Evolutionary conservation across 2,797 vertebrate species (phyloP), one percentile per base, ranked within the genome.

Genomic region (Sebastolobus altivelis): DNA sequence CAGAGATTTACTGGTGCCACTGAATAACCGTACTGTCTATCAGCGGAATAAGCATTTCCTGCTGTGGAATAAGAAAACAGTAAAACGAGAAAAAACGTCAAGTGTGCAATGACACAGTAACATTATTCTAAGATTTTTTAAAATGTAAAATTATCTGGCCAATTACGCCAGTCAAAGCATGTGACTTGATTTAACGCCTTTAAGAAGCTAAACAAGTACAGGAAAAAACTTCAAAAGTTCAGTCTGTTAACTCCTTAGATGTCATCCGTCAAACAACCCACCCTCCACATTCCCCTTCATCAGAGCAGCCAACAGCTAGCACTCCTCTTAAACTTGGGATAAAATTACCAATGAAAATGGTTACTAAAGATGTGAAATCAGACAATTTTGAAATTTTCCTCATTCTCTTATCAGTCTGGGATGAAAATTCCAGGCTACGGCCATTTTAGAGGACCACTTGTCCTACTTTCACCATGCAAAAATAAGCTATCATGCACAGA

Each of bases 1-100:
- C 96, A 97, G 94, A 92, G 91, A 93, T 91, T 91, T 95, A 95
- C 79, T 75, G 94, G 87, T 83, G 90, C 81, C 90, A 92, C 82
- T 92, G 94, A 95, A 95, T 94, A 94, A 96, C 95, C 92, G 85
- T 92, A 96, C 94, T 96, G 95, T 95, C 93, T 96, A 96, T 92
- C 90, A 94, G 92, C 90, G 87, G 88, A 92, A 95, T 89, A 95
- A 65, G 68, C 92, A 95, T 91, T 94, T 91, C 93, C 96, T 96
- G 91, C 81, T 93, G 94, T 90, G 92, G 94, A 96, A 90, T 89
- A 93, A 96, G 90, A 94, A 95, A 88, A 95, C 89, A 95, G 93
- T 81, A 83, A 85, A 90, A 93, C 69, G 78, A 87, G 86, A 87
- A 87, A 85, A 85, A 89, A 83, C 20, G 84, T 92, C 91, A 94